Evolutionary conservation across 2,888 invertebrate genomes (phyloP), one percentile per base, ranked within the genome.

Genomic region (Neoascia interrupta): DNA sequence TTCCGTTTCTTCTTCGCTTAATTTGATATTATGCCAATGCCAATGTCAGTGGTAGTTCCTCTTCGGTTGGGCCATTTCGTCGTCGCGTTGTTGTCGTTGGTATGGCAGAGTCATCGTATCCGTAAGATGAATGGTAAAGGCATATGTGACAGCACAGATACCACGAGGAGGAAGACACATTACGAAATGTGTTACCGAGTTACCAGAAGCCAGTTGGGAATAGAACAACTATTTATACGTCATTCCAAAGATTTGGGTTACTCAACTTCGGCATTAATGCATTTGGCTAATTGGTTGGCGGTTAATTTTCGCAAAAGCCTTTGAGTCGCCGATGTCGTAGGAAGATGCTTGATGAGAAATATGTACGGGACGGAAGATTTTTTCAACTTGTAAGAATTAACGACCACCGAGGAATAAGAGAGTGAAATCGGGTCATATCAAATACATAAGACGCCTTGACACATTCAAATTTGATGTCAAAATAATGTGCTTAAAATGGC

Each of bases 21-120:
- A 73, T 73, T 73, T 45, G 73, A 73, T 73, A 64, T 64, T 56
- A 53, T 72, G 63, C 54, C 72, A 63, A 72, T 72, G 61, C 61
- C 70, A 70, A 54, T 61, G 54, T 39, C 70, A 70, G 60, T 58
- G 41, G 49, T 63, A 63, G 49, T 26, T 23, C 63, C 34, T 19
- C 56, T 37, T 10, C 18, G 54, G 54, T 26, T 58, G 19, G 43
- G 58, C 21, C 18, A 41, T 41, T 13, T 56, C 39, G 15, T 37
- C 28, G 28, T 18, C 39, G n/a, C 34, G 23, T 36, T n/a, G 26
- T 61, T 18, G 49, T 28, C 19, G 19, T 41, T 8, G 26, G 6
- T 18, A n/a, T n/a, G 23, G 43, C 31, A 28, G 28, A 28, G 3
- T 47, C 23, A 23, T 58, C 28, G 43, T 34, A 26, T 13, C 31